Evolutionary conservation across 1,140 invertebrate species (phyloP), one percentile per base, ranked within the genome.

Genomic region (Drosophila leontia): DNA sequence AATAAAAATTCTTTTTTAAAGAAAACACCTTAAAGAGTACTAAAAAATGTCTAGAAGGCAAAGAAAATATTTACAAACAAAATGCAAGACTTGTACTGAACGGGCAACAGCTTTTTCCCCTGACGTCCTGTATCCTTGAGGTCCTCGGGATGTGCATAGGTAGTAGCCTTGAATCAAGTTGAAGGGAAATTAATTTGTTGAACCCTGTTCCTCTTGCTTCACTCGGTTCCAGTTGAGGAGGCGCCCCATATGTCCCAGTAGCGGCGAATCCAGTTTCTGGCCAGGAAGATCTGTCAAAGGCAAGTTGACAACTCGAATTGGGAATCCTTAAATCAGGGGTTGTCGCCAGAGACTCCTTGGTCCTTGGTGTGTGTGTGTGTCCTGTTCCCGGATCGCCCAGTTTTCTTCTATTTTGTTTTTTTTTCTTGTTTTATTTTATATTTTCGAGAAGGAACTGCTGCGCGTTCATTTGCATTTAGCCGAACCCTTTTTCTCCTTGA

Each of bases 381-480:
- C 79, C 78, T 72, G 77, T 85, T 74, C 17, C 57, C 41, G 76
- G 59, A 70, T 78, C 29, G 65, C 75, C 59, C 60, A 55, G 62
- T 53, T 60, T 39, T 50, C 11, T 15, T 32, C 17, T 23, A 23
- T 45, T 32, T 7, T 3, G 3, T 19, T 2, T 50, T 60, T 50
- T 60, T 7, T 35, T 64, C 17, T 56, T 9, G 19, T 51, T 41
- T 55, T 12, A 34, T n/a, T 41, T 12, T 29, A 23, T 23, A 39
- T 57, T 58, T 17, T 44, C 35, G 29, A 23, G n/a, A 29, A 53
- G 67, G 47, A 69, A 19, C 47, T 13, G 6, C 26, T 6, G 26
- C 5, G 47, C 17, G 26, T 71, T 87, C 83, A 88, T 87, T 87
- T 87, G 84, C 80, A 88, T 83, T 80, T 83, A 76, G 8, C 35